A percentile compares a stretch with the other conserved stretches of the same genome.
phyloP scores from a whole-genome alignment of 2,888 invertebrate species.

The Thecocarcelia acutangulata region DNA sequence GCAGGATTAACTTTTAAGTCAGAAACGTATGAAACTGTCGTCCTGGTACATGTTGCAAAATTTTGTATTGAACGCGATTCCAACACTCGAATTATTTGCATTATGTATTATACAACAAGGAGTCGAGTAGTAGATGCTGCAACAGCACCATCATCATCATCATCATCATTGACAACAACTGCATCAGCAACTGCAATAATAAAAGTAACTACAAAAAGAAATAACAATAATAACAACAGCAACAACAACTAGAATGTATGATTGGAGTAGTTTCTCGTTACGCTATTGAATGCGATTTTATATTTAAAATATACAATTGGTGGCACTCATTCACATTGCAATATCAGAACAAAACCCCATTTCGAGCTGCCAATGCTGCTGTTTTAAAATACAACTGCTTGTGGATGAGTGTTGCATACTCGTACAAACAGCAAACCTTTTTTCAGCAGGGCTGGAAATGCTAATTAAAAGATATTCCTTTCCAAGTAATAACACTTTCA shows the following conservation, averaged over 20 bases:
- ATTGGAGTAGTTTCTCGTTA: conserved; percentile 34
- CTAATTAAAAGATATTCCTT: no score
- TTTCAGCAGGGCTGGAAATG: background rate
- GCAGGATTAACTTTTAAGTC: conserved; percentile 11
- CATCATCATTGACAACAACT: conserved; percentile 36
- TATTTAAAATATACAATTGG: conserved; percentile 60
- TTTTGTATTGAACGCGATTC: conserved; percentile 1
- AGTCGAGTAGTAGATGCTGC: background rate
- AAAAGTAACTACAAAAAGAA: no score
- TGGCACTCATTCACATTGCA: conserved; percentile 48
- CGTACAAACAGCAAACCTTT: conserved; percentile 10
- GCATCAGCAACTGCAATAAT: conserved; percentile 4
- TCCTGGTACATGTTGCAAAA: conserved; percentile 1
- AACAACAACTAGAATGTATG: background rate
- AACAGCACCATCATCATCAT: conserved; percentile 5
- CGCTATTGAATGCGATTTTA: conserved; percentile 49
- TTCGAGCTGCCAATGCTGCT: background rate
- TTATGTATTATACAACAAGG: conserved; percentile 22
- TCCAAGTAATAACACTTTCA: no score
- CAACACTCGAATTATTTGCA: conserved; percentile 29
- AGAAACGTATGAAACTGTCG: conserved; percentile 2
- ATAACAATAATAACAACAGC: no score
- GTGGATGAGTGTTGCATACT: background rate
- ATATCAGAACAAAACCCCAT: conserved; percentile 23
- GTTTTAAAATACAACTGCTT: background rate